Evolutionary conservation across 2,888 invertebrate genomes (phyloP).

Genomic region (Heliconius erato): DNA sequence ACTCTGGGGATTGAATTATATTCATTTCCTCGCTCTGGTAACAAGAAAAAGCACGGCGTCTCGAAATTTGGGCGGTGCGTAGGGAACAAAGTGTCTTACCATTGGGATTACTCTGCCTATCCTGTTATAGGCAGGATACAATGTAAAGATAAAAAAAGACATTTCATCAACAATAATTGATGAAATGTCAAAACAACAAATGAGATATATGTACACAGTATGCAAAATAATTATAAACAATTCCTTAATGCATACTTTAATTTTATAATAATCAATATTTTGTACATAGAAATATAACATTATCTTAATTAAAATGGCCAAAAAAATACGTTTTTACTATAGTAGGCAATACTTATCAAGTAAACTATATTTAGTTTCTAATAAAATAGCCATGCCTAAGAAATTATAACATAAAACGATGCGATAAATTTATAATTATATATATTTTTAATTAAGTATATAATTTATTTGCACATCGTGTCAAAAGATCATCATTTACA

Average conservation of each 20-base stretch:
- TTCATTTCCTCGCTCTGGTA: background rate
- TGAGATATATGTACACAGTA: conserved; percentile 13
- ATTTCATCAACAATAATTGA: background rate
- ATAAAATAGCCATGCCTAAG: conserved; percentile 10
- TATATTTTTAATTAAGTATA: background rate
- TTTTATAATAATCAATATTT: conserved; percentile 27
- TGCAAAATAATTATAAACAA: conserved; percentile 25
- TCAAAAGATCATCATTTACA: background rate
- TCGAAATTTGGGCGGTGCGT: background rate
- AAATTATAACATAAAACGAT: conserved; percentile 5
- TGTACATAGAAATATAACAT: conserved; percentile 31
- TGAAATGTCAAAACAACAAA: no score
- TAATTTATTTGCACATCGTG: conserved; percentile 9
- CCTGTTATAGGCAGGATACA: background rate
- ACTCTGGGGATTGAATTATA: background rate
- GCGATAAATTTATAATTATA: background rate
- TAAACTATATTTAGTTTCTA: conserved; percentile 19
- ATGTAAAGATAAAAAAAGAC: background rate
- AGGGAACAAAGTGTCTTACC: background rate
- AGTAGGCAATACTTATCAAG: conserved; percentile 29
- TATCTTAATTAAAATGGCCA: conserved; percentile 32
- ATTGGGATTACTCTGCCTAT: background rate
- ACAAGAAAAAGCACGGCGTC: background rate
- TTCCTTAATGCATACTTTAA: conserved; percentile 9
- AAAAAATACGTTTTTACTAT: conserved; percentile 26